Base-by-base conservation (phyloP, 2,113 vertebrate genomes). In the Pachycephala philippinensis region DNA sequence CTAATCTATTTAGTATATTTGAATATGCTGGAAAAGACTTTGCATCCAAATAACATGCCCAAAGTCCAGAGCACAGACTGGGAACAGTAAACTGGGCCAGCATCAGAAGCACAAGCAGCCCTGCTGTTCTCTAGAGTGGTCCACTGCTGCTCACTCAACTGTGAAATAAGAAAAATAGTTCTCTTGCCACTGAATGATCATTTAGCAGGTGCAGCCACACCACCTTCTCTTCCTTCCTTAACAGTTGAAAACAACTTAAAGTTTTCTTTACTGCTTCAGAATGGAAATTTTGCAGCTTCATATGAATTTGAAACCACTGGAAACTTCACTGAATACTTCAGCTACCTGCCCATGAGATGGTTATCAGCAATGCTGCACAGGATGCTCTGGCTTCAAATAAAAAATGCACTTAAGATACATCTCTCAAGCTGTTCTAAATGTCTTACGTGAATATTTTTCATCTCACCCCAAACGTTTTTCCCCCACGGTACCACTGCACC, bases 391-490 rank as follows among this genome's bases (percentile, higher is more conserved):
- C 70, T 66, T 65, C 57, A 45, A 33, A 50, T 6, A n/a, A 9
- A 69, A 47, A 35, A 13, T 0, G 5, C 13, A 17, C 14, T 13
- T 27, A 44, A 44, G 15, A 13, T 16, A 3, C 42, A 26, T 10
- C 21, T 52, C 42, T 17, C 21, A 8, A 63, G 26, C 35, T 12
- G 3, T 13, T 49, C 27, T 26, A 31, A 28, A 11, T 1, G 3
- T 16, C 27, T 39, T 4, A 27, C 3, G 8, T 0, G 0, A 23
- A 7, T 9, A 35, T n/a, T 33, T 40, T 16, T 63, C 20, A 45
- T 24, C 66, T 40, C 54, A 5, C 2, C 13, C 11, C 24, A 47
- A 49, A 30, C 4, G 3, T 16, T 68, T 14, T 10, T 19, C 21
- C 53, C n/a, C 30, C 69, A 10, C 0, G 0, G 40, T 16, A 64